These are phyloP conservation scores for Manacus vitellinus DNA, from an alignment of 2,113 vertebrate genomes.

Conservation along the genomic window DNA sequence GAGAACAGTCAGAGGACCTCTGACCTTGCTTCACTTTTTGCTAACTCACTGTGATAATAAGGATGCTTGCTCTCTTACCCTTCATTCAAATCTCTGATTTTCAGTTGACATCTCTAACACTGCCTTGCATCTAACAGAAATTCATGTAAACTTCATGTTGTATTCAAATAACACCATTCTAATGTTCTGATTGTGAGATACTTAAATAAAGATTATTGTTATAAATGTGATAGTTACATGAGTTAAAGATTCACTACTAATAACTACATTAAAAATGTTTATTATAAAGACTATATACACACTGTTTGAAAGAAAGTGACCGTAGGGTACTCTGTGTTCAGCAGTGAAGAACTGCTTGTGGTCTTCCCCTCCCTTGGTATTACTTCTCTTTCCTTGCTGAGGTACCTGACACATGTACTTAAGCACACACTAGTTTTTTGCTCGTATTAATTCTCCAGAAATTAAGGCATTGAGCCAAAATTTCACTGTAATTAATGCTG, in stretches of 20 bases:
- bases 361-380: not conserved
- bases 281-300: not conserved
- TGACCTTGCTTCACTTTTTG: not conserved
- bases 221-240: not conserved
- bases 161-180: not conserved
- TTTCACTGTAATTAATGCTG: not conserved
- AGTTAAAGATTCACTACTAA: not conserved
- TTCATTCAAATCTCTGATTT: not conserved
- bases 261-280: not conserved
- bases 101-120: not conserved
- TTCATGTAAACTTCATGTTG: not conserved
- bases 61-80: not conserved
- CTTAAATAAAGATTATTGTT: not conserved
- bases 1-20: not conserved
- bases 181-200: not conserved
- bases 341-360: fast-evolving
- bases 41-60: not conserved
- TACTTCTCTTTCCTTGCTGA: not conserved
- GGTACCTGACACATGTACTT: not conserved
- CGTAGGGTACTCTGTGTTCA: not conserved
- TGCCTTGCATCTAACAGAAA: not conserved
- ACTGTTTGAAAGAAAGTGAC: not conserved
- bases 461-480: not conserved
- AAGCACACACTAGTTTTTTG: not conserved
- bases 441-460: not conserved